phyloP scores from a whole-genome alignment of 2,113 vertebrate species.

The Hassar affinis region DNA sequence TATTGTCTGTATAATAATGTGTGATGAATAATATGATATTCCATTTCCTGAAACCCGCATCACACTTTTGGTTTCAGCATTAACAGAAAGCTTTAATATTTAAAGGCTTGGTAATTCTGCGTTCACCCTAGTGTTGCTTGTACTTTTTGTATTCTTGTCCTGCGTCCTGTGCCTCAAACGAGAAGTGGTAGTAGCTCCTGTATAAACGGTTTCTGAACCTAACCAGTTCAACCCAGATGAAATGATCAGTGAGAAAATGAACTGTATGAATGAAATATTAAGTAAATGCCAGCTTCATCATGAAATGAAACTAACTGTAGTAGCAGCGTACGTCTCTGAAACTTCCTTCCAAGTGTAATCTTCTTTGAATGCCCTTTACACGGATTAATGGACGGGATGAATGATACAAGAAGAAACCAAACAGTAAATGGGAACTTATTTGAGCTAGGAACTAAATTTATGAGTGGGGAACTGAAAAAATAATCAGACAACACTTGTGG shows the following conservation, averaged over 20 bases:
- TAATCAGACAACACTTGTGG: not conserved
- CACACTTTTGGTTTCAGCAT: not conserved
- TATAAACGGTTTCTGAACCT: not conserved
- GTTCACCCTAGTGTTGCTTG: not conserved
- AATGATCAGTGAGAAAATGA: not conserved
- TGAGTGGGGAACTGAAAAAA: not conserved
- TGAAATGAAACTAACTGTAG: not conserved
- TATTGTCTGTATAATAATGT: not conserved
- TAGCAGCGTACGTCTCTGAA: not conserved
- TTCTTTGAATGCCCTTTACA: not conserved
- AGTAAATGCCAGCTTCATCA: not conserved
- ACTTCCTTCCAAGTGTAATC: not conserved
- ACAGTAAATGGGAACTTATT: not conserved
- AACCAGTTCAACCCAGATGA: not conserved
- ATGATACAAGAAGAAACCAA: not conserved
- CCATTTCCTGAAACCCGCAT: not conserved
- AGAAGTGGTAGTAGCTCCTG: no score
- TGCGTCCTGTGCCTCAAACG: not conserved
- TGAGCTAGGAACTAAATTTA: not conserved
- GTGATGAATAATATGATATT: not conserved
- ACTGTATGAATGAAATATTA: not conserved
- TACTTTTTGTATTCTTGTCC: no score
- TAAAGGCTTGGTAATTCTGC: not conserved
- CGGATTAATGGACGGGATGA: not conserved
- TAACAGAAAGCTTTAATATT: not conserved